Conservation (phyloP, 2,797 vertebrate species). For the Microchirus variegatus region DNA sequence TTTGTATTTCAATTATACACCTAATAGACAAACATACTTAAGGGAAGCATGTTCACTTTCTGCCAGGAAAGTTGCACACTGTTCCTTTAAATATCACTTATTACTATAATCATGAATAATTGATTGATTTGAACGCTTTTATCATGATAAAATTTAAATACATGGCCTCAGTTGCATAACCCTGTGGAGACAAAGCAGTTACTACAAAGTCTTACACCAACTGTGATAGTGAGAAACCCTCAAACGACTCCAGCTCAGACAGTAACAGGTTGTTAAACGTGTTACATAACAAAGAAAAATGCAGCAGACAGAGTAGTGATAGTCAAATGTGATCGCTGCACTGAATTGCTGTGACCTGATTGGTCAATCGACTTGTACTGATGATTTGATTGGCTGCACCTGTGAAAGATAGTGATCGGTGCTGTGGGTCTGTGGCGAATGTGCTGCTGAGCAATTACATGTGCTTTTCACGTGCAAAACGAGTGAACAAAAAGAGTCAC, state of each 20-base stretch:
- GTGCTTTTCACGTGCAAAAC: constrained; percentile 23
- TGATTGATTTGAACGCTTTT: too few species aligned
- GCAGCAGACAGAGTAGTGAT: not conserved
- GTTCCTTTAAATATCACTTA: too few species aligned
- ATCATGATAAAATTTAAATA: too few species aligned
- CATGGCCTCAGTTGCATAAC: constrained; percentile 1
- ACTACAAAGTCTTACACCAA: constrained; percentile 9
- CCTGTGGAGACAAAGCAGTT: constrained; percentile 14
- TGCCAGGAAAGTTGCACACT: too few species aligned
- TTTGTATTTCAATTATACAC: too few species aligned
- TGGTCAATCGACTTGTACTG: not conserved
- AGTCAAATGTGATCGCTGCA: not conserved
- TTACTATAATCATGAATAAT: too few species aligned
- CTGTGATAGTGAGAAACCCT: not conserved
- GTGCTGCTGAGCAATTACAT: not conserved
- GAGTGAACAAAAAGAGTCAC: not conserved
- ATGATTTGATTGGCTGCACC: not conserved
- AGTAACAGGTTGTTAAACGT: constrained; percentile 43
- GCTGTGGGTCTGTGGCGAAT: not conserved
- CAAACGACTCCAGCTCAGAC: not conserved
- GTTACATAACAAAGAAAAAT: constrained; percentile 1
- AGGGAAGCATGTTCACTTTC: too few species aligned
- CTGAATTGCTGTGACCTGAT: not conserved
- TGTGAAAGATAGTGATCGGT: not conserved
- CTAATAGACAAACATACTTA: too few species aligned